A percentile compares a stretch with the other conserved stretches of the same genome.
phyloP scores from a whole-genome alignment of 2,888 invertebrate species.

The Ganaspis brasiliensis region DNA sequence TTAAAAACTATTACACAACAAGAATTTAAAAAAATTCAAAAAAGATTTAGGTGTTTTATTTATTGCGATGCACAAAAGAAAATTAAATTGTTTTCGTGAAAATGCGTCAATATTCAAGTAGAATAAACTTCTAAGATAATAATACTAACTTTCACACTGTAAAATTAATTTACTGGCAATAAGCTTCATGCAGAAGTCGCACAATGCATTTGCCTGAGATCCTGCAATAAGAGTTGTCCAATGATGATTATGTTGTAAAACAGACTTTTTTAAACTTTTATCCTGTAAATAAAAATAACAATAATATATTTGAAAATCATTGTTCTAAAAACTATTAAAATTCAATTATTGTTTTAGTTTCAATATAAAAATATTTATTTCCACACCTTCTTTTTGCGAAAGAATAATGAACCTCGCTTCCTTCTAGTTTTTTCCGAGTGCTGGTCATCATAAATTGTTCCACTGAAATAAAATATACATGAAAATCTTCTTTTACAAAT shows the following conservation, averaged over 20 bases:
- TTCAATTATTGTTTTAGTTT: slow-evolving; percentile 42
- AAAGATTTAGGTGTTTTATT: too few relatives aligned
- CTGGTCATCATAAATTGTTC: slow-evolving; percentile 83
- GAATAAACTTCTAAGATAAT: not conserved
- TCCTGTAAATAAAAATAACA: slow-evolving; percentile 82
- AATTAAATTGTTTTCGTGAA: too few relatives aligned
- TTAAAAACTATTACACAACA: too few relatives aligned
- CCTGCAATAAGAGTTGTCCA: slow-evolving; percentile 85
- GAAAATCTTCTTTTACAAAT: not conserved
- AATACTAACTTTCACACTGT: slow-evolving; percentile 90
- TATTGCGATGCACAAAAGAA: too few relatives aligned
- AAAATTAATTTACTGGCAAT: slow-evolving; percentile 90
- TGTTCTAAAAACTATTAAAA: slow-evolving; percentile 41
- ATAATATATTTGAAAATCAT: slow-evolving; percentile 51
- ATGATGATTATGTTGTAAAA: slow-evolving; percentile 83
- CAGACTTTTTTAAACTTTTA: slow-evolving; percentile 86
- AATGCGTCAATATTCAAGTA: slow-evolving; percentile 27
- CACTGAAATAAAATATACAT: slow-evolving; percentile 67
- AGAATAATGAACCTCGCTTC: slow-evolving; percentile 94
- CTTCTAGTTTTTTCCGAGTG: slow-evolving; percentile 90
- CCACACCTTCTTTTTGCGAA: slow-evolving; percentile 93
- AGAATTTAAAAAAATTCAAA: too few relatives aligned
- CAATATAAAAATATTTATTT: slow-evolving; percentile 40
- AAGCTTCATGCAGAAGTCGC: slow-evolving; percentile 90
- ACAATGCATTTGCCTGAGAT: slow-evolving; percentile 85